phyloP scores from a whole-genome alignment of 2,888 invertebrate genomes.

The Calliphora vomitoria region DNA sequence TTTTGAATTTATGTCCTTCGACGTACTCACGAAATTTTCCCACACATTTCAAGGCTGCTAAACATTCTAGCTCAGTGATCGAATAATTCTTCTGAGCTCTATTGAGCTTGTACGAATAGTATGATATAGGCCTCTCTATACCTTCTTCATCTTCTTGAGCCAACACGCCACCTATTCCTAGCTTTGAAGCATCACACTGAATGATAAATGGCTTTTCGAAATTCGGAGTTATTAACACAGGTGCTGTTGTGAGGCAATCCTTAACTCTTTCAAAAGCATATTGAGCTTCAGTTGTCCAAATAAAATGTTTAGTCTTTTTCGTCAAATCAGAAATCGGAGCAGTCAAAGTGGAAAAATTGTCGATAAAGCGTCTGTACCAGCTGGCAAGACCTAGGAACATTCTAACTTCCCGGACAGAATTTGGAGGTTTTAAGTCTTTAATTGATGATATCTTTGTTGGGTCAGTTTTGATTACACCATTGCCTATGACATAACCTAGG shows the following conservation, averaged over 20 bases:
- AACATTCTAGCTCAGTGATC: neutral
- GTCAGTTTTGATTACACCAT: neutral
- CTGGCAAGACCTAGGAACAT: conserved; percentile 71
- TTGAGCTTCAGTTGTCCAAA: conserved; percentile 60
- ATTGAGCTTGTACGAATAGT: conserved; percentile 66
- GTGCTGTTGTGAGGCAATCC: conserved; percentile 12
- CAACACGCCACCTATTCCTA: neutral
- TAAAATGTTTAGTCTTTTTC: conserved; percentile 41
- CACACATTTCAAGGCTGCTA: too few relatives aligned
- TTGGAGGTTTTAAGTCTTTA: conserved; percentile 59
- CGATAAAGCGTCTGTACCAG: conserved; percentile 68
- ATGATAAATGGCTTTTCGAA: conserved; percentile 65
- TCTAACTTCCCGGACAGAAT: conserved; percentile 59
- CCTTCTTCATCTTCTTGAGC: conserved; percentile 9
- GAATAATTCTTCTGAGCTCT: conserved; percentile 58
- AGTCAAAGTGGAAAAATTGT: conserved; percentile 46
- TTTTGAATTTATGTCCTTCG: too few relatives aligned
- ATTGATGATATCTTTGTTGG: conserved; percentile 69
- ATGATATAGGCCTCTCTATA: conserved; percentile 53
- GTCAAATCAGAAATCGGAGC: conserved; percentile 56
- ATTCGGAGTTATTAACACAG: conserved; percentile 38
- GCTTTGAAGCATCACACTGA: conserved; percentile 48
- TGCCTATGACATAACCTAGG: too few relatives aligned
- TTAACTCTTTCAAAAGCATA: conserved; percentile 62
- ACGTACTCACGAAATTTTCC: too few relatives aligned